Base-by-base conservation (phyloP, 2,797 vertebrate genomes). In the Jordanella pulchra region DNA sequence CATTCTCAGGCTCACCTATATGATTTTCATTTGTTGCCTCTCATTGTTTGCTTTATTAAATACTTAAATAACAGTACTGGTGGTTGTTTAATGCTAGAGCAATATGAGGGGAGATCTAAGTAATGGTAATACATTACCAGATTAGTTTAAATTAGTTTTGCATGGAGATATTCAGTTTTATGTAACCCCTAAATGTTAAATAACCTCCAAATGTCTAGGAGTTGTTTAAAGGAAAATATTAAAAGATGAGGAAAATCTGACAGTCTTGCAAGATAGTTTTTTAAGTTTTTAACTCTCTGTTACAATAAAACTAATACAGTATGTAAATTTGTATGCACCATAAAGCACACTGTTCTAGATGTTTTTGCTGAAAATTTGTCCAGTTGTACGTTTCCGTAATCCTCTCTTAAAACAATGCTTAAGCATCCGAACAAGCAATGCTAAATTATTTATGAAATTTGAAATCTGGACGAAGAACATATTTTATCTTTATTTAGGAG, bases 11-110 rank as follows among this genome's bases (percentile, higher is more conserved):
- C 7, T 42, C 12, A 13, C 28, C 28, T 61, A 69, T 61, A 71
- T 1, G 27, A 28, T 54, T 28, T 35, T 65, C 39, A 45, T 69
- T 67, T n/a, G 64, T 39, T 4, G 0, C 54, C 12, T 25, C 28
- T 63, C 32, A 18, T 76, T 27, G 6, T 51, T 82, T 39, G 82
- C 70, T 71, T 80, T 6, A 58, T 51, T 39, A 66, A 72, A 78
- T 58, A 67, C 67, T 50, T 3, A 71, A 30, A 73, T 73, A 44
- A 64, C 1, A 65, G 42, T 25, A 11, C 27, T 2, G 15, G 45
- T 70, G 42, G 64, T 17, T 55, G 28, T 50, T 71, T 14, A 76
- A 11, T 27, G 42, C 28, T 25, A 27, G 54, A 65, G 15, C 42
- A 32, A 45, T 39, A 35, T 54, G n/a, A n/a, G 39, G 53, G 54